These are phyloP conservation scores for Augochlorella aurata DNA, from an alignment of 2,888 invertebrate species.

Conservation along the genomic window DNA sequence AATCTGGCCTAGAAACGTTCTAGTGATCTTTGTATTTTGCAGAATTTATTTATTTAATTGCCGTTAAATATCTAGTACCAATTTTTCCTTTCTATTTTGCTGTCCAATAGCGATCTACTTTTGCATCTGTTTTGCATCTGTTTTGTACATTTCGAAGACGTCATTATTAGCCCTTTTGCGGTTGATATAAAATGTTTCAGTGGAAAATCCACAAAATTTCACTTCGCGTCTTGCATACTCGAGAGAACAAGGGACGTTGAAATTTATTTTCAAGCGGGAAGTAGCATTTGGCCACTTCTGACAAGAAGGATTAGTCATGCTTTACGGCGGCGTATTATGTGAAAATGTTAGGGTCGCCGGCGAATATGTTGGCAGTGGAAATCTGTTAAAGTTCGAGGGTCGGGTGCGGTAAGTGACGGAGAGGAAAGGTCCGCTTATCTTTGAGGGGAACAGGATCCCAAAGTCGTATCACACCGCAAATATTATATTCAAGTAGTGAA, in stretches of 20 bases:
- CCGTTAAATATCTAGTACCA: no score
- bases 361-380: constrained; percentile 46
- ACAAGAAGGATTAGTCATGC: not conserved
- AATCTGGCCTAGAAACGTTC: no score
- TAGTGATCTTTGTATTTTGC: no score
- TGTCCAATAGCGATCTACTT: no score
- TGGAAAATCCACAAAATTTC: no score
- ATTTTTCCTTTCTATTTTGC: no score
- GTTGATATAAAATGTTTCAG: no score
- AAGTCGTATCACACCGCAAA: constrained; percentile 57
- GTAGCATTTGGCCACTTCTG: not conserved
- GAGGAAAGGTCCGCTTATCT: constrained; percentile 46
- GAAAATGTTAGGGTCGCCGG: constrained; percentile 25
- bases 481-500: constrained; percentile 55
- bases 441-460: constrained; percentile 34
- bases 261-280: constrained; percentile 23
- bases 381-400: constrained; percentile 39
- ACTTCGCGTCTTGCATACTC: no score
- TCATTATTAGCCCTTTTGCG: no score
- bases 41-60: no score
- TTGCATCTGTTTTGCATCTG: no score
- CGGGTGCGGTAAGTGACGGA: constrained; percentile 34
- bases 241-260: not conserved
- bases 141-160: no score
- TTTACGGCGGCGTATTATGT: not conserved